Conservation (phyloP, 2,797 vertebrate species). For the Garrulus glandarius region DNA sequence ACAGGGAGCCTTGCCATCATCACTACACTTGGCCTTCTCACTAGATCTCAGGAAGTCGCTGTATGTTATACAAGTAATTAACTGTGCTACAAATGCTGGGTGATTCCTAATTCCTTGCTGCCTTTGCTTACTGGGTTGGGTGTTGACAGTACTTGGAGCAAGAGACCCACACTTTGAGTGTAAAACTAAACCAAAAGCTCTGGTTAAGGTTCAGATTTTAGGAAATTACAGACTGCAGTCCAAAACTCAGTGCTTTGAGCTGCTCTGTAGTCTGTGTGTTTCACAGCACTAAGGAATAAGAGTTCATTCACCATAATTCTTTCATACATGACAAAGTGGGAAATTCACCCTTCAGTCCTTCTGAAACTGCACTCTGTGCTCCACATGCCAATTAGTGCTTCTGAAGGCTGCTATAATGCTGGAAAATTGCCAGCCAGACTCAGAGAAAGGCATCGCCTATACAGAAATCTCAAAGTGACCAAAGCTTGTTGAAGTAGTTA, state of each 20-base stretch:
- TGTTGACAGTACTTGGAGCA: conserved; percentile 49
- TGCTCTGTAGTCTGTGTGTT: neutral
- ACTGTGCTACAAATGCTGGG: neutral
- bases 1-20: fast-evolving
- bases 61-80: conserved; percentile 14
- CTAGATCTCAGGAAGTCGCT: conserved; percentile 1
- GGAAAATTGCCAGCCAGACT: neutral
- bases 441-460: neutral
- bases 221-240: neutral
- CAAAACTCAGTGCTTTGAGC: conserved; percentile 2
- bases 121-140: neutral
- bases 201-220: conserved; percentile 27
- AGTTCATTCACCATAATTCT: neutral
- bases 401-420: neutral
- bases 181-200: conserved; percentile 33
- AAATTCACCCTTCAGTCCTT: neutral
- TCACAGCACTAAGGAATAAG: neutral
- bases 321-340: neutral
- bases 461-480: neutral
- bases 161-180: neutral
- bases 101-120: neutral
- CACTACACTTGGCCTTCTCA: neutral
- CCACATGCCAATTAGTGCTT: neutral
- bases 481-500: neutral
- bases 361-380: neutral